These are phyloP conservation scores for Camelus dromedarius DNA, from an alignment of 2,113 vertebrate species.

Conservation along the genomic window DNA sequence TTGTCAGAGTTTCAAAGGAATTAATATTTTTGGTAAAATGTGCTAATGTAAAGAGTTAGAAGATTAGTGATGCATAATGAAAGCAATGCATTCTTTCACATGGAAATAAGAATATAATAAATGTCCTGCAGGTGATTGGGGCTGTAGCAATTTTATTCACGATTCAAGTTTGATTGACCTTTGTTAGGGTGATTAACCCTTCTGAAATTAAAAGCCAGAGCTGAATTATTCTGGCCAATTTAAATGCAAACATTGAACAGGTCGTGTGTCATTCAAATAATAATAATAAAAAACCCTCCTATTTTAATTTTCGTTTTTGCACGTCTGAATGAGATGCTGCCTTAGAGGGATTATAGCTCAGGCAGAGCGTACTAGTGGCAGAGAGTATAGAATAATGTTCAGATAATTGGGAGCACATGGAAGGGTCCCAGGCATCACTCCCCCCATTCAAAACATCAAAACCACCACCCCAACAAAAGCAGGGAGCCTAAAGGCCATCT, in stretches of 20 bases:
- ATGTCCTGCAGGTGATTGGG: constrained; percentile 87
- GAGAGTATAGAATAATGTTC: constrained; percentile 55
- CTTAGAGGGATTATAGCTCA: constrained; percentile 71
- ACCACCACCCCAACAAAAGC: neutral
- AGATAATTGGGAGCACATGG: constrained; percentile 11
- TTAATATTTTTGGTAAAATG: constrained; percentile 88
- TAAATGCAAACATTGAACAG: constrained; percentile 87
- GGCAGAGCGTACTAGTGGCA: constrained; percentile 58
- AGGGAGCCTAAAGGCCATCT: neutral
- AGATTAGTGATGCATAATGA: constrained; percentile 83
- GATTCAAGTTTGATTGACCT: constrained; percentile 91
- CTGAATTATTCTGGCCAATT: constrained; percentile 89
- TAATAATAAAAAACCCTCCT: constrained; percentile 74
- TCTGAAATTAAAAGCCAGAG: constrained; percentile 88
- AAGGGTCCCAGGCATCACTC: neutral
- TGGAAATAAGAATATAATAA: constrained; percentile 88
- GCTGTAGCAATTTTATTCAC: constrained; percentile 88
- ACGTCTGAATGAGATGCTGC: constrained; percentile 80
- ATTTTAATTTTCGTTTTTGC: constrained; percentile 85
- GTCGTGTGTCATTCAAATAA: constrained; percentile 79
- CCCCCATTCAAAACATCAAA: neutral
- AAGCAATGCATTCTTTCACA: constrained; percentile 83
- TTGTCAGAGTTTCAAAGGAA: constrained; percentile 86
- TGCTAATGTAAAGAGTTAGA: constrained; percentile 86
- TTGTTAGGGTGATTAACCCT: constrained; percentile 90